A percentile compares a stretch with the other conserved stretches of the same genome.
These are phyloP conservation scores for Chalcosyrphus nemorum DNA, from an alignment of 2,888 invertebrate genomes.

Conservation along the genomic window DNA sequence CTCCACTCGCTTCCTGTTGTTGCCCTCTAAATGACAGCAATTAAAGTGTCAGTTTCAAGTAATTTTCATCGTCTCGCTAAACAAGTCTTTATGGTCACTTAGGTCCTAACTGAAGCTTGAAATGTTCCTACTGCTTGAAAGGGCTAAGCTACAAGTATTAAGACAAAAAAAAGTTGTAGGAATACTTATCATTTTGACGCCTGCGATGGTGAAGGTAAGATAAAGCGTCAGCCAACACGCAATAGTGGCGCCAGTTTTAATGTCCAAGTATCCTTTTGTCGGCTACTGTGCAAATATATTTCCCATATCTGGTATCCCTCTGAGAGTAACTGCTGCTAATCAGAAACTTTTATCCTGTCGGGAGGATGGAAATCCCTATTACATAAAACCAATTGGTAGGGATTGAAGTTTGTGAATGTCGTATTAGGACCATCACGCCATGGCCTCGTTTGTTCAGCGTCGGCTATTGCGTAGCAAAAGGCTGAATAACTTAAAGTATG, in stretches of 20 bases:
- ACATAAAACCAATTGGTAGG: background rate
- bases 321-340: conserved; percentile 5
- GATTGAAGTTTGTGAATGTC: conserved; percentile 2
- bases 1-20: background rate
- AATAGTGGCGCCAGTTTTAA: conserved; percentile 5
- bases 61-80: conserved; percentile 24
- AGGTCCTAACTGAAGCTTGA: conserved; percentile 30
- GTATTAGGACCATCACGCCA: background rate
- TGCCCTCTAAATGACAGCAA: conserved; percentile 40
- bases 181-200: conserved; percentile 2
- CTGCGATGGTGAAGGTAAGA: conserved; percentile 4
- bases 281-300: conserved; percentile 4
- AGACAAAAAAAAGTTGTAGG: background rate
- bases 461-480: conserved; percentile 12
- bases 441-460: background rate
- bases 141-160: background rate
- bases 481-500: conserved; percentile 14
- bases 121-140: background rate
- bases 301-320: background rate
- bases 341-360: background rate
- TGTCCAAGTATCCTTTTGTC: conserved; percentile 11
- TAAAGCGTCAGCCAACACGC: conserved; percentile 27
- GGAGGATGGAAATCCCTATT: conserved; percentile 7
- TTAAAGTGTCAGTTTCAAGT: conserved; percentile 55
- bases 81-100: conserved; percentile 34